A percentile compares a stretch with the other conserved stretches of the same genome.
Evolutionary conservation across 2,888 invertebrate genomes (phyloP).

Genomic region (Spicauda simplicius): DNA sequence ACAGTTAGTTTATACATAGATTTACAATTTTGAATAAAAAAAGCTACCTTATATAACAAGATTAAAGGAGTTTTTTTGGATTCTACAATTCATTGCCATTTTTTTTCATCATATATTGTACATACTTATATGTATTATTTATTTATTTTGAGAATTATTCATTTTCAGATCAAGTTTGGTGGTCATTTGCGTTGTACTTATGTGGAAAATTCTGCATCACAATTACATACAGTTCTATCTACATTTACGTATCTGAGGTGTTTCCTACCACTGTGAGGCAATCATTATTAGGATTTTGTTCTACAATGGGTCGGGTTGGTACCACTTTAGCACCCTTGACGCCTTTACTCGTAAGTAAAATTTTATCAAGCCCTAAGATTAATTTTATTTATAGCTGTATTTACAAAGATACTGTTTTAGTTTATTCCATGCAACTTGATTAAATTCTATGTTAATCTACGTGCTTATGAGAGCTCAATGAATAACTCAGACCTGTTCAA

Average conservation of each 20-base stretch:
- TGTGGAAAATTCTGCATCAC: constrained; percentile 23
- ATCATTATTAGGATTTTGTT: constrained; percentile 82
- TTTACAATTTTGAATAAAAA: no score
- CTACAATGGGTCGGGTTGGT: constrained; percentile 83
- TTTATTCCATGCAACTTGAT: no score
- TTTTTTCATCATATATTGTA: no score
- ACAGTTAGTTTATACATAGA: no score
- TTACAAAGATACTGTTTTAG: no score
- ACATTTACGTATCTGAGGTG: constrained; percentile 29
- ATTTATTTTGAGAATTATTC: neutral
- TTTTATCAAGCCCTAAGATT: neutral
- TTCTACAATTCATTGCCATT: no score
- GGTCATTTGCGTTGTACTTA: constrained; percentile 9
- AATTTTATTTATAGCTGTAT: no score
- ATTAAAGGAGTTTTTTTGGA: no score
- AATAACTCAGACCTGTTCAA: no score
- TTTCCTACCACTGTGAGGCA: constrained; percentile 51
- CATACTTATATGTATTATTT: neutral
- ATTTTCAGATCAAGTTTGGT: constrained; percentile 13
- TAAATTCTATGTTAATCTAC: no score
- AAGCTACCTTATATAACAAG: no score
- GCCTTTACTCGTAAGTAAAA: constrained; percentile 50
- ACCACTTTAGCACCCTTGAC: constrained; percentile 83
- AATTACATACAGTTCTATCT: constrained; percentile 16
- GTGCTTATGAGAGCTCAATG: no score